Evolutionary conservation across 2,888 invertebrate genomes (phyloP).

Genomic region (Atrina japonica): DNA sequence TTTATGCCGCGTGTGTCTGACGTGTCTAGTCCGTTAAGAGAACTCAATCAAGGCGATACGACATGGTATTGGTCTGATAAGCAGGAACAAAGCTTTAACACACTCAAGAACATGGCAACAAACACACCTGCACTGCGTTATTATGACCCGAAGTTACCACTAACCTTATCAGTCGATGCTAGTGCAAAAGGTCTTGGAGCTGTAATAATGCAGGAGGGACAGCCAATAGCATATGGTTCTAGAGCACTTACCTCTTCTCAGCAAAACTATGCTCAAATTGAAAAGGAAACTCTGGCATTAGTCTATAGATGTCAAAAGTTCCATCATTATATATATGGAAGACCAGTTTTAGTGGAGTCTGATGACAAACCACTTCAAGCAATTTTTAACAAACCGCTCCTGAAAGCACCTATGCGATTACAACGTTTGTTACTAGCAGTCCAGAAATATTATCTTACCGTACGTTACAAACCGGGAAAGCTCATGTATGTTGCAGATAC

Average conservation of each 20-base stretch:
- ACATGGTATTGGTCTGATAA: slow-evolving; percentile 23
- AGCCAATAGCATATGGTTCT: slow-evolving; percentile 16
- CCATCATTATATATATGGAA: slow-evolving; percentile 17
- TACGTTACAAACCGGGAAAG: slow-evolving; percentile 26
- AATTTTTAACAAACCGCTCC: slow-evolving; percentile 19
- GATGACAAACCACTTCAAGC: slow-evolving; percentile 32
- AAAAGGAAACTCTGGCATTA: slow-evolving; percentile 20
- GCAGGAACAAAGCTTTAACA: slow-evolving; percentile 31
- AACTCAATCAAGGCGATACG: slow-evolving; percentile 3
- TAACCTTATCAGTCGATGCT: slow-evolving; percentile 33
- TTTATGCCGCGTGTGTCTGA: slow-evolving; percentile 27
- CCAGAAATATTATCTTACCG: slow-evolving; percentile 21
- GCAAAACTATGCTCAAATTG: slow-evolving; percentile 20
- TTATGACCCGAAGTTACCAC: slow-evolving; percentile 32
- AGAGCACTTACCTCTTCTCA: background rate
- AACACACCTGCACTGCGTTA: slow-evolving; percentile 33
- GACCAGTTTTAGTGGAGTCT: slow-evolving; percentile 11
- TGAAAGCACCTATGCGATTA: slow-evolving; percentile 10
- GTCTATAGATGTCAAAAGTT: slow-evolving; percentile 20
- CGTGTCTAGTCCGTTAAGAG: slow-evolving; percentile 6
- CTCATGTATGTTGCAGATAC: no score
- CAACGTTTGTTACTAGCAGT: slow-evolving; percentile 22
- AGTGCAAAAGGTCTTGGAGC: slow-evolving; percentile 36
- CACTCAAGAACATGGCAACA: slow-evolving; percentile 23
- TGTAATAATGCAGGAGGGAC: slow-evolving; percentile 29